A percentile compares a stretch with the other conserved stretches of the same genome.
Conservation (phyloP, 1,140 invertebrate genomes). For the Heliconius melpomene region DNA sequence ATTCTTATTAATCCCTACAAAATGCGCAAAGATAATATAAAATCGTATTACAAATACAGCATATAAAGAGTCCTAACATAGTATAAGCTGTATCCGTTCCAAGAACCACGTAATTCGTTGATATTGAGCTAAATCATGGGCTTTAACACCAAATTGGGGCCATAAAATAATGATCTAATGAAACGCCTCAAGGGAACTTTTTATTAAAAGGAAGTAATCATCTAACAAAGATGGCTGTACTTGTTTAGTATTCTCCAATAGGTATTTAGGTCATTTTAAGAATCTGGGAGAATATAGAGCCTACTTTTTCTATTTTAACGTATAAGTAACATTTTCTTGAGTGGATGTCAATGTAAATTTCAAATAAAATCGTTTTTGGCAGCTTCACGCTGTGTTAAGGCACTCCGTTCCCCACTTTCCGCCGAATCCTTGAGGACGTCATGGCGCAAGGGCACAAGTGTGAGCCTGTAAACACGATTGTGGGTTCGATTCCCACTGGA, state of each 20-base stretch:
- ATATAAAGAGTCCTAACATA: neutral
- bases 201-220: neutral
- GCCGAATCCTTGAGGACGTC: neutral
- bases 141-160: conserved; percentile 47
- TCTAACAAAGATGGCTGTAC: neutral
- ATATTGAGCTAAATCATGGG: conserved; percentile 53
- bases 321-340: no score
- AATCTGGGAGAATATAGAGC: neutral
- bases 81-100: conserved; percentile 28
- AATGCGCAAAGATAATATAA: neutral
- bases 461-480: no score
- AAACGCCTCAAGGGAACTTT: conserved; percentile 31
- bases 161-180: conserved; percentile 55
- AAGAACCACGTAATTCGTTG: conserved; percentile 46
- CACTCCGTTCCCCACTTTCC: neutral
- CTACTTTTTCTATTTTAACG: no score
- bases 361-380: neutral
- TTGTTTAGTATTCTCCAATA: no score
- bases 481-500: no score
- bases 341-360: no score
- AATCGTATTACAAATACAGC: neutral
- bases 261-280: no score
- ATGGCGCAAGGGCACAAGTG: no score
- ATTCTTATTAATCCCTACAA: neutral
- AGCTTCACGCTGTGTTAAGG: neutral